Conservation (phyloP, 2,797 vertebrate species). For the Acanthornis magna region DNA sequence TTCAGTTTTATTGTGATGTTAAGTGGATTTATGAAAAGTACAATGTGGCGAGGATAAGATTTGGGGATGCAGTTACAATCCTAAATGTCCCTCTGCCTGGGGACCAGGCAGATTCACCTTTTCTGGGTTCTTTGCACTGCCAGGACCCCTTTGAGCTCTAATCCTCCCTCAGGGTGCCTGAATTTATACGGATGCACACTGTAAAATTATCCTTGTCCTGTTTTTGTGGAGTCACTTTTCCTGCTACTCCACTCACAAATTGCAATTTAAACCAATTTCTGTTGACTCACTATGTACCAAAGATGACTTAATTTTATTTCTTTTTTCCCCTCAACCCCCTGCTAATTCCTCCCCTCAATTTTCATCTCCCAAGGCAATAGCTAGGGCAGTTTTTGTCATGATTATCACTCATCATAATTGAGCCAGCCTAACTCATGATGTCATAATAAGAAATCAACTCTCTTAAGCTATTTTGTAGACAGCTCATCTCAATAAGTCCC, state of each 20-base stretch:
- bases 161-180: neutral
- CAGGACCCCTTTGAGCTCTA: neutral
- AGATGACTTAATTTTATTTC: neutral
- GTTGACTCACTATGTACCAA: neutral
- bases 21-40: neutral
- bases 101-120: neutral
- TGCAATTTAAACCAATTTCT: neutral
- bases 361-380: neutral
- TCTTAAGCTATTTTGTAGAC: constrained; percentile 5
- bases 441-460: neutral
- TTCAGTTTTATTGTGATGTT: neutral
- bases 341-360: neutral
- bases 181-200: neutral
- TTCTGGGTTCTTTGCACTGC: neutral
- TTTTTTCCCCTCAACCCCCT: neutral
- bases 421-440: neutral
- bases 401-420: neutral
- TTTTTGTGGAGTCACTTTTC: neutral
- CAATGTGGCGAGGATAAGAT: neutral
- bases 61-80: neutral
- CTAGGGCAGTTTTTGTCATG: neutral
- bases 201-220: neutral
- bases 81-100: neutral
- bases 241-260: neutral
- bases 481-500: neutral